Percentiles rank a stretch among this genome's conserved stretches.
Conservation (phyloP, 2,797 vertebrate species). For the Pampus argenteus region DNA sequence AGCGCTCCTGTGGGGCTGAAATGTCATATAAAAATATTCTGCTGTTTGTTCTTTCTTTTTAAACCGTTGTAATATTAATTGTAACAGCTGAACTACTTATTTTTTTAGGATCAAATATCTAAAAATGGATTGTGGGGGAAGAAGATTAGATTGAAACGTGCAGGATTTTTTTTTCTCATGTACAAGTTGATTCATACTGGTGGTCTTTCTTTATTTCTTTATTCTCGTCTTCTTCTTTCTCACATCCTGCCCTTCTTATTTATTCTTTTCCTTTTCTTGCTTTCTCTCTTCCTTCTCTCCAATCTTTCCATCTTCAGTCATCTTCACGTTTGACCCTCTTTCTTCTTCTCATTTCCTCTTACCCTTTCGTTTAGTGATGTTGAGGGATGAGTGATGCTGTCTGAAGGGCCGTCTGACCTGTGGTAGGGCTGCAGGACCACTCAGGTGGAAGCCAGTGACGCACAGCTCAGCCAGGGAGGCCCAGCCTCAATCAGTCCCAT, state of each 20-base stretch:
- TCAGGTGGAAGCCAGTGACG: slow-evolving; percentile 74
- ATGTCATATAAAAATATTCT: slow-evolving; percentile 47
- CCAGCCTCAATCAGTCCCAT: slow-evolving; percentile 78
- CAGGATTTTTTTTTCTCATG: slow-evolving; percentile 26
- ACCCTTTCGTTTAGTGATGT: not conserved
- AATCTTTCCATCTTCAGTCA: not conserved
- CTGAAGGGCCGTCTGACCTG: slow-evolving; percentile 54
- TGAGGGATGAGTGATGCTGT: slow-evolving; percentile 40
- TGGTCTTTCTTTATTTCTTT: not conserved
- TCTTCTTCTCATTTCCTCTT: not conserved
- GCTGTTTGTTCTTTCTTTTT: slow-evolving; percentile 43
- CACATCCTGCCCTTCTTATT: not conserved
- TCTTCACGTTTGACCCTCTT: not conserved
- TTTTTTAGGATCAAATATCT: slow-evolving; percentile 35
- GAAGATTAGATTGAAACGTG: slow-evolving; percentile 41
- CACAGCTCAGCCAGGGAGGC: slow-evolving; percentile 72
- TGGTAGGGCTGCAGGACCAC: slow-evolving; percentile 69
- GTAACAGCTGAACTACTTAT: slow-evolving; percentile 33
- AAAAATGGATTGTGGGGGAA: slow-evolving; percentile 47
- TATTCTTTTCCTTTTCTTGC: not conserved
- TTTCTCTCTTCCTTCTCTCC: slow-evolving; percentile 1
- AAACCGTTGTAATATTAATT: slow-evolving; percentile 10
- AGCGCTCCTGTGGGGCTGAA: slow-evolving; percentile 41
- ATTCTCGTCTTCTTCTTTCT: not conserved
- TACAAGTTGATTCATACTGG: not conserved